Percentiles rank a stretch among this genome's conserved stretches.
Evolutionary conservation across 2,888 invertebrate species (phyloP).

Genomic region (Ormyrus thymus): DNA sequence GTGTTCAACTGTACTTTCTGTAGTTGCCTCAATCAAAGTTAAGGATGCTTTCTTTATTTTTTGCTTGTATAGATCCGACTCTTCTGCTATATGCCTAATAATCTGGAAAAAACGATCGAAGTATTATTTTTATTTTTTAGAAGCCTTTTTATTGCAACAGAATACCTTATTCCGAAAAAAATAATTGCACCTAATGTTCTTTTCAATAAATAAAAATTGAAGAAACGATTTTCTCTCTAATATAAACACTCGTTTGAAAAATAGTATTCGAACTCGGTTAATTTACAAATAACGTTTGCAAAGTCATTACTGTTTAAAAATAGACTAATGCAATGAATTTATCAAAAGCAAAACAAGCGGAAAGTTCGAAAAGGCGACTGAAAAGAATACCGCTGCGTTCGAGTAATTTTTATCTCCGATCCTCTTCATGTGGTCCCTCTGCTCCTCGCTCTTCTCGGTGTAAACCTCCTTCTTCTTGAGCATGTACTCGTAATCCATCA

Average conservation of each 20-base stretch:
- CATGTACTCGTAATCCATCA: slow-evolving; percentile 60
- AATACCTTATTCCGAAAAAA: too few relatives aligned
- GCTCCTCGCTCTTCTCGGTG: slow-evolving; percentile 59
- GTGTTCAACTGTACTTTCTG: slow-evolving; percentile 41
- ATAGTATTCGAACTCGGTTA: too few relatives aligned
- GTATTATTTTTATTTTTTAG: neutral
- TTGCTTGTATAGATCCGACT: slow-evolving; percentile 42
- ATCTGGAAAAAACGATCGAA: slow-evolving; percentile 48
- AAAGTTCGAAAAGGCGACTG: too few relatives aligned
- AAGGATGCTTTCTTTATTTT: slow-evolving; percentile 37
- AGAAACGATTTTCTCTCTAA: too few relatives aligned
- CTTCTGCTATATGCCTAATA: slow-evolving; percentile 59
- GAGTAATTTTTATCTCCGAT: slow-evolving; percentile 51
- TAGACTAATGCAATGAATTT: too few relatives aligned
- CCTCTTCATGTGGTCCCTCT: slow-evolving; percentile 53
- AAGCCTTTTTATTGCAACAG: neutral
- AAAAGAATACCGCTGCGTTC: slow-evolving; percentile 52
- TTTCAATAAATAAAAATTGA: too few relatives aligned
- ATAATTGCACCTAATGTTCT: too few relatives aligned
- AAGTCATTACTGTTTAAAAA: too few relatives aligned
- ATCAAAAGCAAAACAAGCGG: too few relatives aligned
- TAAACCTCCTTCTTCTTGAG: slow-evolving; percentile 44
- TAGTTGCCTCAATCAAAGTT: slow-evolving; percentile 22
- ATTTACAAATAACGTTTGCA: too few relatives aligned
- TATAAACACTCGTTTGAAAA: too few relatives aligned